These are phyloP conservation scores for Microplitis deprimator DNA, from an alignment of 2,888 invertebrate species.

Conservation along the genomic window DNA sequence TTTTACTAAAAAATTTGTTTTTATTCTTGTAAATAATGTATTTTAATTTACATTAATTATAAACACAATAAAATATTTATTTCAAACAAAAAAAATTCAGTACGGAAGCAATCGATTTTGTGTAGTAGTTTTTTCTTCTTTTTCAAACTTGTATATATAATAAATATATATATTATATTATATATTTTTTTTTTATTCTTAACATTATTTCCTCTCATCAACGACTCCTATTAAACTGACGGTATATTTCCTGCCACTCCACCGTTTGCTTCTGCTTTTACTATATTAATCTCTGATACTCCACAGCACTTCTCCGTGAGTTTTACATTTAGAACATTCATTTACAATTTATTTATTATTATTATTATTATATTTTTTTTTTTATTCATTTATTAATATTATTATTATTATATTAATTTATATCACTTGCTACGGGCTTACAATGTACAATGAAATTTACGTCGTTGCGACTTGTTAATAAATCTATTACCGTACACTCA, in stretches of 20 bases:
- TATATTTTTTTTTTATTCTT: conserved; percentile 40
- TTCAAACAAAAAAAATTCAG: conserved; percentile 13
- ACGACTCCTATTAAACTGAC: conserved; percentile 15
- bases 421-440: conserved; percentile 54
- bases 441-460: conserved; percentile 51
- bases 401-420: conserved; percentile 30
- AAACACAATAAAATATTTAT: too few species aligned
- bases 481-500: conserved; percentile 17
- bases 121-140: conserved; percentile 41
- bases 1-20: too few species aligned
- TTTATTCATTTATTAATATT: background rate
- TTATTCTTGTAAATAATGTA: too few species aligned
- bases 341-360: conserved; percentile 53
- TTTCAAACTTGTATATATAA: conserved; percentile 26
- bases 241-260: conserved; percentile 33
- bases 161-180: conserved; percentile 17
- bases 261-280: conserved; percentile 35
- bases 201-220: conserved; percentile 31
- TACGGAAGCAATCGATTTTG: conserved; percentile 66
- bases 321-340: conserved; percentile 66
- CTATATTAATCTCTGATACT: conserved; percentile 47
- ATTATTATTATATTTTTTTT: background rate
- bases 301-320: conserved; percentile 42
- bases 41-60: too few species aligned
- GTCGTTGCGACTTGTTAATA: conserved; percentile 40